Conservation (phyloP, 2,113 vertebrate species). For the sheep (Ovis aries) region DNA sequence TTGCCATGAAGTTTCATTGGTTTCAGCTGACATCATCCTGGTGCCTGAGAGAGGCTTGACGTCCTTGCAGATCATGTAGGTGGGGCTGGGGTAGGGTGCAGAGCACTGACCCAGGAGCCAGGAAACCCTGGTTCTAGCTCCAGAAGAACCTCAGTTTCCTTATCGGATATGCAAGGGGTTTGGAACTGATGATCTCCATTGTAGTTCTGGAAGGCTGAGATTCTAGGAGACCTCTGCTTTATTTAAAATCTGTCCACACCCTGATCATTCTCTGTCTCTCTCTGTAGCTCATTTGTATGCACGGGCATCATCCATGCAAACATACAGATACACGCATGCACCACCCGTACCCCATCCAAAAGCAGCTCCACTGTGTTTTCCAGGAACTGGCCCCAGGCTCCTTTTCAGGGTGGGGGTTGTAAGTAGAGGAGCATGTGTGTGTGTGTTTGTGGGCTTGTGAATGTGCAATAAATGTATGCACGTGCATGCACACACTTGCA, state of each 20-base stretch:
- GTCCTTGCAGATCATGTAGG: background rate
- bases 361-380: background rate
- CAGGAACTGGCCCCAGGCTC: background rate
- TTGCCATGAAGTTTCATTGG: conserved; percentile 16
- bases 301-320: background rate
- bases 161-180: background rate
- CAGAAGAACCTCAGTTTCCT: background rate
- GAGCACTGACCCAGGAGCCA: background rate
- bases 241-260: background rate
- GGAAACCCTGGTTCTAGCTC: background rate
- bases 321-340: background rate
- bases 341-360: background rate
- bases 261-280: background rate
- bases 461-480: too few species aligned
- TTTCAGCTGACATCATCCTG: conserved; percentile 37
- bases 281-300: background rate
- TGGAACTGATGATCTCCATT: background rate
- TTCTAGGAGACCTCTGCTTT: background rate
- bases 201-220: background rate
- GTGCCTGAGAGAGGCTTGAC: background rate
- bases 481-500: background rate
- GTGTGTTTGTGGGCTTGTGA: background rate
- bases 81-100: too few species aligned
- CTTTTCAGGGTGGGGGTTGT: background rate
- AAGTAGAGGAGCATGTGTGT: background rate